These are phyloP conservation scores for Himalopsyche tibetana DNA, from an alignment of 2,888 invertebrate genomes.

Conservation along the genomic window DNA sequence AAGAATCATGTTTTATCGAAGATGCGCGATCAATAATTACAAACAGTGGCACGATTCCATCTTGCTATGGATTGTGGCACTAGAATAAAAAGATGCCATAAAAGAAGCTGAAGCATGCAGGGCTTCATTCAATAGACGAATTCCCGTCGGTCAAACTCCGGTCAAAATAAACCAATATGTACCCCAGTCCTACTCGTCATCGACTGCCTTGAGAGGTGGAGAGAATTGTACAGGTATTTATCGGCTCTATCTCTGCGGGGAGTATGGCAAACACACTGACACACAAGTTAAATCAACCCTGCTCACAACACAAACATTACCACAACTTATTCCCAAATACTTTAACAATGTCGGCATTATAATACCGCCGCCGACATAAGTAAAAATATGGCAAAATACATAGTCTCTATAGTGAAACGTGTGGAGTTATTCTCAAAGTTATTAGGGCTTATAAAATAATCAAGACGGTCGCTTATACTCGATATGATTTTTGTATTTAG, in stretches of 20 bases:
- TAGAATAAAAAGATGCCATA: slow-evolving; percentile 12
- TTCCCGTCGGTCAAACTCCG: slow-evolving; percentile 20
- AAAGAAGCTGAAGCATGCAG: not conserved
- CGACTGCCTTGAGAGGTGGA: not conserved
- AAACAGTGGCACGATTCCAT: not conserved
- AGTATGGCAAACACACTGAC: not conserved
- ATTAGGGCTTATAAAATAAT: no score
- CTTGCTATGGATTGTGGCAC: not conserved
- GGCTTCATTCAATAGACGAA: slow-evolving; percentile 21
- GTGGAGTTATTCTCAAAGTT: no score
- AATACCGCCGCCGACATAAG: no score
- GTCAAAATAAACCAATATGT: slow-evolving; percentile 6
- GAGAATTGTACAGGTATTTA: slow-evolving; percentile 21
- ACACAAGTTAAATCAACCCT: not conserved
- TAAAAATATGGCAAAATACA: no score
- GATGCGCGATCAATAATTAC: not conserved
- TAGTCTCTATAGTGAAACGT: no score
- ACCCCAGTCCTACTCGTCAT: not conserved
- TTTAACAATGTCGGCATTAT: no score
- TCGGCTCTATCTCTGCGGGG: not conserved
- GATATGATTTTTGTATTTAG: no score
- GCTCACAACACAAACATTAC: not conserved
- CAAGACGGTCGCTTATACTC: no score
- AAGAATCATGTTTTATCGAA: no score
- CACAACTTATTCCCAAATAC: not conserved